Evolutionary conservation across 2,113 vertebrate species (phyloP), one percentile per base, ranked within the genome.

Genomic region (Polyodon spathula): DNA sequence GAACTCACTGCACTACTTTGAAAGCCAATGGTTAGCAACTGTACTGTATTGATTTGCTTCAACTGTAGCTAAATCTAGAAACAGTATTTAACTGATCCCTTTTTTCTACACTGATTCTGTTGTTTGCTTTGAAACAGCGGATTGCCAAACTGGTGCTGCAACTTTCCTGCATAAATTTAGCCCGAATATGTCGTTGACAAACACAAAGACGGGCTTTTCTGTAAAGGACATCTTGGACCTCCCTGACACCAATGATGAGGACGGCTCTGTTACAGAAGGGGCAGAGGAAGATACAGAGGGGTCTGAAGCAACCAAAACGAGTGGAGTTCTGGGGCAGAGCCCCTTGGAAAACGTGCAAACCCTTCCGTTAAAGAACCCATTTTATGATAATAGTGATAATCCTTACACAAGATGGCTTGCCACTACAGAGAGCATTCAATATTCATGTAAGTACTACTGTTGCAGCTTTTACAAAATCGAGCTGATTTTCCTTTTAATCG

Each of bases 151-250:
- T 80, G 89, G 83, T 87, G 82, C 84, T 76, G 78, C 90, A 93
- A 91, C 88, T 93, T 88, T 86, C 81, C 78, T 76, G 84, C 84
- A 77, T 78, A 76, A 78, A 85, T 83, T 82, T 74, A 78, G 81
- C 81, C 80, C 81, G 88, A 91, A 84, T 85, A 98, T 98, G 95
- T 94, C 94, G 89, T 85, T 97, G 89, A 97, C 94, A 91, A 98
- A 93, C 93, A 97, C 95, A 94, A 98, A 97, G 93, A 97, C 94
- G 80, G 95, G 95, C 72, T 98, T 98, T 89, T 98, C 93, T 71
- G 95, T 98, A 79, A 97, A 96, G 89, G 95, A 98, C 92, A 98
- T 98, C 89, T 88, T 98, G 89, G 95, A 97, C 84, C 91, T 97
- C 79, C 95, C 95, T 70, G 95, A 98, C 81, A 98, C 94, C 66